Evolutionary conservation across 2,797 vertebrate genomes (phyloP), one percentile per base, ranked within the genome.

Genomic region (Muraenolepis orangiensis): DNA sequence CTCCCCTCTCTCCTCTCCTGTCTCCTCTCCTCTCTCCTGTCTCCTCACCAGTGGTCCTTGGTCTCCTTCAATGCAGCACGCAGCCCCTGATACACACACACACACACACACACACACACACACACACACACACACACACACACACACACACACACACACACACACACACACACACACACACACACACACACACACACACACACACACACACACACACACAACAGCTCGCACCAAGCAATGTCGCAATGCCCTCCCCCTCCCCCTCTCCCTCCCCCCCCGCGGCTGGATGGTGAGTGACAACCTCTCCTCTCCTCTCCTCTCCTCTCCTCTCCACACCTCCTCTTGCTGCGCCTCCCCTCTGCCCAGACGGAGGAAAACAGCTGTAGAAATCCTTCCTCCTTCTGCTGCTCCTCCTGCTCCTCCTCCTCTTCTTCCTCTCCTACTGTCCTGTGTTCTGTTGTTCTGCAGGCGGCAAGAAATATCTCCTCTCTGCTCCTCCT

Each of bases 401-500:
- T 80, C 88, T 87, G 84, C 8, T 38, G 6, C 36, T 38, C 79
- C 82, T 90, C 81, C 88, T 87, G 84, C 8, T 38, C 36, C 36
- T 38, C 36, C 36, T 38, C 38, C 38, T 40, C 13, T 14, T 42
- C 13, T 18, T 46, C 16, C 40, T 42, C 42, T 46, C 16, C 40
- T 42, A 20, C 46, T n/a, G 46, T 16, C 6, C 46, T 51, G 46
- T 51, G 4, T 51, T 51, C 46, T 20, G 3, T 51, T 20, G 13
- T 20, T n/a, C 46, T 51, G 46, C 46, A 51, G 46, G 46, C 7
- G 42, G 46, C 5, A 20, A 51, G 18, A 7, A n/a, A 51, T 0
- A 20, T 6, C 46, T 51, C 46, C 20, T 51, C 46, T 51, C 20
- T 7, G 46, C n/a, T n/a, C n/a, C n/a, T n/a, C n/a, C n/a, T n/a